phyloP scores from a whole-genome alignment of 2,113 vertebrate species.

The Macrotis lagotis region DNA sequence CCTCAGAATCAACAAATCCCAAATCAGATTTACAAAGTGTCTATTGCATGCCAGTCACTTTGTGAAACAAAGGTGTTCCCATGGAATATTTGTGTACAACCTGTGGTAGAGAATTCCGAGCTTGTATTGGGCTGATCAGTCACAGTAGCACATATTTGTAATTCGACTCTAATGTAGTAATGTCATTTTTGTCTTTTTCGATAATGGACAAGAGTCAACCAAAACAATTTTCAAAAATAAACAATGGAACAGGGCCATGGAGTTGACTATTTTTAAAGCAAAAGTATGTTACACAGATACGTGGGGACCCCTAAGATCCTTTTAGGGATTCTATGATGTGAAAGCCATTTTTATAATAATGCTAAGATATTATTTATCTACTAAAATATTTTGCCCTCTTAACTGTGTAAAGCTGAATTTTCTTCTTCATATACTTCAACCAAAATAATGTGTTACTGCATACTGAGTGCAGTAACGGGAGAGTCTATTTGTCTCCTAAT shows the following conservation, averaged over 20 bases:
- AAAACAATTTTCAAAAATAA: not conserved
- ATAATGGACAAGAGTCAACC: too few relatives aligned
- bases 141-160: too few relatives aligned
- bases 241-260: not conserved
- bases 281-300: not conserved
- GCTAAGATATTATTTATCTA: not conserved
- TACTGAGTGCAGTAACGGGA: not conserved
- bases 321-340: not conserved
- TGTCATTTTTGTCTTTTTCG: too few relatives aligned
- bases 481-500: not conserved
- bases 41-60: not conserved
- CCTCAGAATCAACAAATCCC: not conserved
- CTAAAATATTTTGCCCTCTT: not conserved
- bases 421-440: not conserved
- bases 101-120: too few relatives aligned
- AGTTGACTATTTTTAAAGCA: not conserved
- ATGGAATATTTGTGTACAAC: too few relatives aligned
- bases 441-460: not conserved
- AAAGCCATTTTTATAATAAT: not conserved
- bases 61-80: not conserved
- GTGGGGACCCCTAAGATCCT: not conserved
- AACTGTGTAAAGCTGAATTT: not conserved
- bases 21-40: not conserved
- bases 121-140: too few relatives aligned
- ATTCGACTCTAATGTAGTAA: too few relatives aligned